phyloP scores from a whole-genome alignment of 2,113 vertebrate genomes.

The Ornithorhynchus anatinus region DNA sequence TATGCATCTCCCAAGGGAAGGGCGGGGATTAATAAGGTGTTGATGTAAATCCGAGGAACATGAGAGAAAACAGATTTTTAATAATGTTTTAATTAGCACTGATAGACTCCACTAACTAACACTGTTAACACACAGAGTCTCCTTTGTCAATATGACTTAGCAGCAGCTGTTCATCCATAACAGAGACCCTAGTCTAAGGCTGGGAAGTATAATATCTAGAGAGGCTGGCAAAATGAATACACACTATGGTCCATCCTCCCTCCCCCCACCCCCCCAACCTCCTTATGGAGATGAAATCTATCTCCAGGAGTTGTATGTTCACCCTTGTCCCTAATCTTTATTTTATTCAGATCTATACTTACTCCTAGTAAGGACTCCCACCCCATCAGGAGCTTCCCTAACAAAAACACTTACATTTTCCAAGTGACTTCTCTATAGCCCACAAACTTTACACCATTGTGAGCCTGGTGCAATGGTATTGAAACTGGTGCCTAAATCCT shows the following conservation, averaged over 20 bases:
- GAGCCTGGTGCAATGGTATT: slow-evolving; percentile 13
- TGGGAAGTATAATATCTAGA: no score
- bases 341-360: no score
- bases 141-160: slow-evolving; percentile 21
- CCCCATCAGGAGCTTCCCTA: no score
- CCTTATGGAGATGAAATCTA: no score
- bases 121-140: slow-evolving; percentile 14
- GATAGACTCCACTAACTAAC: slow-evolving; percentile 38
- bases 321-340: no score
- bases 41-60: slow-evolving; percentile 30
- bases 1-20: slow-evolving; percentile 16
- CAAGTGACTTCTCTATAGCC: slow-evolving; percentile 12
- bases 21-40: slow-evolving; percentile 42
- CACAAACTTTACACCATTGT: no score
- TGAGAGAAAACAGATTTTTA: slow-evolving; percentile 10
- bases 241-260: no score
- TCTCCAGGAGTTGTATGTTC: no score
- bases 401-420: no score
- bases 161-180: slow-evolving; percentile 4
- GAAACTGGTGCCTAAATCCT: slow-evolving; percentile 25
- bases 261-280: no score
- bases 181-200: neutral
- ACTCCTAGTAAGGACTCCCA: no score
- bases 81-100: slow-evolving; percentile 32
- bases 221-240: no score